These are phyloP conservation scores for Agrochola circellaris DNA, from an alignment of 2,888 invertebrate genomes.

Conservation along the genomic window DNA sequence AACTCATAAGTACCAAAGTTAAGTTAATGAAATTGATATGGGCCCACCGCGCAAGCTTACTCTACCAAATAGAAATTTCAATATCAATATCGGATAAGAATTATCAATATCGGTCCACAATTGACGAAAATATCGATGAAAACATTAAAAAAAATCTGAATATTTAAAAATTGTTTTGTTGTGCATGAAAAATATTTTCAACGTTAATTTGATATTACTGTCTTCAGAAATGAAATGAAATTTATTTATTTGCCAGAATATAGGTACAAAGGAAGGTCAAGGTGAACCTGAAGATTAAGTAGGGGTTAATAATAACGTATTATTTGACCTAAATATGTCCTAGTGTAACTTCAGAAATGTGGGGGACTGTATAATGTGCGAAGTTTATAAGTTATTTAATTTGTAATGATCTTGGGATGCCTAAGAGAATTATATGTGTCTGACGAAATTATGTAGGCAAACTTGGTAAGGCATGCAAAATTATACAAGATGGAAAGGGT, in stretches of 20 bases:
- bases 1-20: too few species aligned
- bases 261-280: too few species aligned
- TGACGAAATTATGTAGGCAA: slow-evolving; percentile 15
- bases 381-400: slow-evolving; percentile 49
- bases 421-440: slow-evolving; percentile 6
- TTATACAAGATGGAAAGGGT: slow-evolving; percentile 12
- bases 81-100: too few species aligned
- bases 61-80: too few species aligned
- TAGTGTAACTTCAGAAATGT: slow-evolving; percentile 15
- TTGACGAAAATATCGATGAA: too few species aligned
- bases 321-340: slow-evolving; percentile 23
- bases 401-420: slow-evolving; percentile 36
- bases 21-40: too few species aligned
- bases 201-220: background rate
- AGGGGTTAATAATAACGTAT: slow-evolving; percentile 13
- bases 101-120: too few species aligned
- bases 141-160: too few species aligned
- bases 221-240: too few species aligned
- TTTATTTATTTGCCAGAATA: too few species aligned
- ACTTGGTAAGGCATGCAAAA: slow-evolving; percentile 14
- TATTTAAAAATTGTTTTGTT: background rate
- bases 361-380: slow-evolving; percentile 13
- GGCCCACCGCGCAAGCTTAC: too few species aligned
- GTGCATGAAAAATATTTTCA: slow-evolving; percentile 15
- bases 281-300: background rate